Conservation (phyloP, 2,888 invertebrate genomes). For the Protonemura montana region DNA sequence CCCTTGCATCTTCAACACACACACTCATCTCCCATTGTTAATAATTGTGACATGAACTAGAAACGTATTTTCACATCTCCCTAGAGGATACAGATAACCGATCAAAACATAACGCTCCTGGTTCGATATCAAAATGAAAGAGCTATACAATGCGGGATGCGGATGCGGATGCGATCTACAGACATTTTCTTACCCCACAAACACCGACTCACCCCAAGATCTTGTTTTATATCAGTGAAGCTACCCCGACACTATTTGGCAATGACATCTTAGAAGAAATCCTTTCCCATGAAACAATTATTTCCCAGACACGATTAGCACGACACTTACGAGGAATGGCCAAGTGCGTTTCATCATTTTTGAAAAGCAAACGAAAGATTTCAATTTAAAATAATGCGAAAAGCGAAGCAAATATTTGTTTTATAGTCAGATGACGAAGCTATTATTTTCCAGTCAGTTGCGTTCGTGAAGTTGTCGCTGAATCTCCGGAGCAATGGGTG, state of each 20-base stretch:
- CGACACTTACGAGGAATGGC: background rate
- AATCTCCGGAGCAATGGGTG: background rate
- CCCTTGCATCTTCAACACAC: background rate
- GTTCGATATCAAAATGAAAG: background rate
- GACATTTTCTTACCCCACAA: no score
- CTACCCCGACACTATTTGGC: no score
- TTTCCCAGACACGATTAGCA: background rate
- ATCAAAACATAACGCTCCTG: background rate
- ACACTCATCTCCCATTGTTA: background rate
- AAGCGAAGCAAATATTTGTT: background rate
- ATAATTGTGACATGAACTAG: slow-evolving; percentile 27
- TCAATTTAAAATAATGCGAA: background rate
- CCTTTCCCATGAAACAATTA: background rate
- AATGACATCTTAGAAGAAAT: background rate
- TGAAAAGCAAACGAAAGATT: background rate
- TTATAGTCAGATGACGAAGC: slow-evolving; percentile 7
- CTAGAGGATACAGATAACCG: background rate
- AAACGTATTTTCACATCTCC: slow-evolving; percentile 13
- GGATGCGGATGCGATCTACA: background rate
- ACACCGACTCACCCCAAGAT: no score
- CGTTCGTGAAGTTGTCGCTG: background rate
- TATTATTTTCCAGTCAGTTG: background rate
- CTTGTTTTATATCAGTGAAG: no score
- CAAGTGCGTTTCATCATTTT: background rate
- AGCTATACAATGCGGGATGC: background rate